phyloP scores from a whole-genome alignment of 2,113 vertebrate genomes.

The Melozone crissalis region DNA sequence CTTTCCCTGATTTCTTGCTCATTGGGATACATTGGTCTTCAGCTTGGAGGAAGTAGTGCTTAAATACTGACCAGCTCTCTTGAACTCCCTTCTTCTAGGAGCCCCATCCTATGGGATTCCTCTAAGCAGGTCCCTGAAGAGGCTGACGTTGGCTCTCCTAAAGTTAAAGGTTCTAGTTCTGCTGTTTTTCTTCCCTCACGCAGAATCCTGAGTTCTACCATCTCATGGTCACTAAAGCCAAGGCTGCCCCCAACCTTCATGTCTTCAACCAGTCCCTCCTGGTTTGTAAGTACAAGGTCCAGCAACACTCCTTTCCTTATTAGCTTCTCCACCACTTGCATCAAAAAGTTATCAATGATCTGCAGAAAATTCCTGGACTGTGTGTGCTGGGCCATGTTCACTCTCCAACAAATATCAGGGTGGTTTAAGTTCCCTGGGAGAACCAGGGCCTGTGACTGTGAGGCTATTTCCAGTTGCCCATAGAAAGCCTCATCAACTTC shows the following conservation, averaged over 20 bases:
- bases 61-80: not conserved
- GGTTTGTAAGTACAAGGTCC: not conserved
- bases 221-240: not conserved
- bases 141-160: not conserved
- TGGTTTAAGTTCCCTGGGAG: not conserved
- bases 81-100: not conserved
- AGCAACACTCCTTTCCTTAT: not conserved
- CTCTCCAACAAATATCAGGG: not conserved
- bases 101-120: not conserved
- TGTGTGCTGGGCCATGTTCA: not conserved
- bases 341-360: not conserved
- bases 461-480: not conserved
- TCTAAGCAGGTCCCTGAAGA: not conserved
- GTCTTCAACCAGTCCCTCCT: not conserved
- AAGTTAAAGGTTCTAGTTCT: not conserved
- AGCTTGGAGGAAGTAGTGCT: not conserved
- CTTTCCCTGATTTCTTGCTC: not conserved
- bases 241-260: not conserved
- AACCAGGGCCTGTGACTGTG: not conserved
- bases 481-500: not conserved
- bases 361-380: not conserved
- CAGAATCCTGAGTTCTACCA: not conserved
- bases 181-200: not conserved
- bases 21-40: not conserved
- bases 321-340: not conserved